phyloP scores from a whole-genome alignment of 2,888 invertebrate species.

The Epistrophe grossulariae region DNA sequence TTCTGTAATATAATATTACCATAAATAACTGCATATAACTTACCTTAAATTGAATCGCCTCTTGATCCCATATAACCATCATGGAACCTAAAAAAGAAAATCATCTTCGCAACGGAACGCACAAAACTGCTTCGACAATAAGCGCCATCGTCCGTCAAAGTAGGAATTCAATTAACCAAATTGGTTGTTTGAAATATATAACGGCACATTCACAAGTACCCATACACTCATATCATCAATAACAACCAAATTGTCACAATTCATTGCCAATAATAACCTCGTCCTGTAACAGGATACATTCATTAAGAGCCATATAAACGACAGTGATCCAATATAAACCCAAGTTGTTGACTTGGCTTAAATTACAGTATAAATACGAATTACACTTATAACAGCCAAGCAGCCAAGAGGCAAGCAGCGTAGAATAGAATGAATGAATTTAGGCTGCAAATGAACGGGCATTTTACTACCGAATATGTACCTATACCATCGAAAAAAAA shows the following conservation, averaged over 20 bases:
- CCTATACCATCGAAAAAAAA: neutral
- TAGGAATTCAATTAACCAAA: conserved; percentile 65
- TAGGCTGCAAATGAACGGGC: conserved; percentile 17
- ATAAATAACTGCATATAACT: conserved; percentile 4
- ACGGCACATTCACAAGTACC: neutral
- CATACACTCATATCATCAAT: conserved; percentile 43
- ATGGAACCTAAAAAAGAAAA: conserved; percentile 31
- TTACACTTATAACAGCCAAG: conserved; percentile 65
- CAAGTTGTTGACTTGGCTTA: conserved; percentile 70
- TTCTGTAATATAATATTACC: neutral
- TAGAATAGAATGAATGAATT: neutral
- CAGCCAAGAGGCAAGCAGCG: neutral
- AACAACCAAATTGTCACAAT: conserved; percentile 66
- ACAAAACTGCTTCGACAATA: conserved; percentile 25
- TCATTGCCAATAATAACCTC: conserved; percentile 71
- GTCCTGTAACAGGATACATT: conserved; percentile 57
- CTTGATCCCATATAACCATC: conserved; percentile 23
- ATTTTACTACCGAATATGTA: neutral
- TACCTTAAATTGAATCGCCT: conserved; percentile 13
- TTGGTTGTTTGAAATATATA: conserved; percentile 39
- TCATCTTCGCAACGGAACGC: conserved; percentile 1
- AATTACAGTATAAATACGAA: conserved; percentile 73
- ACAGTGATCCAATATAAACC: conserved; percentile 64
- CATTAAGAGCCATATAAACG: conserved; percentile 51
- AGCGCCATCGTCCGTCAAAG: conserved; percentile 1